Evolutionary conservation across 64 coral and sea anemone species (phyloP), one percentile per base, ranked within the genome.

Genomic region (Stichodactyla mertensii): DNA sequence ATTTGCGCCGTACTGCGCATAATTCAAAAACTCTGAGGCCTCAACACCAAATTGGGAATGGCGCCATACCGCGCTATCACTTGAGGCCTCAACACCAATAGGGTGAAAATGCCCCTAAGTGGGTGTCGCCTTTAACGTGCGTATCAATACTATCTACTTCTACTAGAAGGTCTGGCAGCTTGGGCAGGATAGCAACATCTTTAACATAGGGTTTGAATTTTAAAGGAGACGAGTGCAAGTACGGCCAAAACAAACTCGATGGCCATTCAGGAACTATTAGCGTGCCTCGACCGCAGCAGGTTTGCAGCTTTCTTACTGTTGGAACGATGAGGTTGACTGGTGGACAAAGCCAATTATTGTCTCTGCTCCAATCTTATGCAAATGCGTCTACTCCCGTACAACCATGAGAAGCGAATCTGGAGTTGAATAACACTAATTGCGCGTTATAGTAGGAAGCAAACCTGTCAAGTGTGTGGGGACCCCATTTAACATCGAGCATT

Each of bases 271-370:
- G 89, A 59, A 86, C 52, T 54, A 91, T 61, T 8, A 91, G 27
- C 16, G 89, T 86, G 60, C 89, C 89, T 80, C 85, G 55, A 51
- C 83, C 89, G 13, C 56, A 78, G 52, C 86, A 77, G 22, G n/a
- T 79, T 31, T 77, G 71, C 60, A 91, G 77, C 77, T 91, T 77
- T 86, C 64, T 83, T 67, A 92, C 59, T 13, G 82, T 78, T 54
- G 82, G 67, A 16, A 87, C 64, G 60, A 91, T 91, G 24, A 94
- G 45, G 57, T 84, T 31, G 4, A 83, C 61, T n/a, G n/a, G n/a
- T 16, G 92, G 88, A 62, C 91, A 93, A 52, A 88, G 77, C 92
- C 91, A 89, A 93, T 88, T 93, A 52, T 82, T 89, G 54, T 77
- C 92, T 26, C 52, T 53, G 57, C 87, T 93, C 84, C 91, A 93